Conservation (phyloP, 2,888 invertebrate species). For the Polylopha cassiicola region DNA sequence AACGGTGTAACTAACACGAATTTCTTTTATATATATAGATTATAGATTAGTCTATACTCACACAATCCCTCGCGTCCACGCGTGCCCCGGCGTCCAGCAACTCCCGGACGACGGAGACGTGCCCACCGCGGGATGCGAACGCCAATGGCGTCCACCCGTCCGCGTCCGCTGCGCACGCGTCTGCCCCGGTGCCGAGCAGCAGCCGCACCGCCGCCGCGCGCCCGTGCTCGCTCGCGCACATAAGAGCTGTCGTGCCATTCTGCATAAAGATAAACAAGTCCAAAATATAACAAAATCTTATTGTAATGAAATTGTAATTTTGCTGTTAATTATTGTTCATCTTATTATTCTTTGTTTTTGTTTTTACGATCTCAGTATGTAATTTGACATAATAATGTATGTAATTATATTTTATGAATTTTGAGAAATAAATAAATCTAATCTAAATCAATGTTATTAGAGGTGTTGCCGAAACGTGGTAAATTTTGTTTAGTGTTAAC, state of each 20-base stretch:
- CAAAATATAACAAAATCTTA: slow-evolving; percentile 1
- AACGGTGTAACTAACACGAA: too few species aligned
- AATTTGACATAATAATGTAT: too few species aligned
- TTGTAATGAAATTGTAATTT: slow-evolving; percentile 2
- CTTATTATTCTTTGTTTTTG: too few species aligned
- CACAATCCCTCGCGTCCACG: slow-evolving; percentile 92
- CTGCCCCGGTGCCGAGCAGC: slow-evolving; percentile 92
- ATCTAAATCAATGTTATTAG: too few species aligned
- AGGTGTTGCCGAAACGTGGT: too few species aligned
- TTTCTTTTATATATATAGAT: neutral
- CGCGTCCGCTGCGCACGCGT: slow-evolving; percentile 92
- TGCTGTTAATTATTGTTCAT: too few species aligned
- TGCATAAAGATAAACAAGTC: slow-evolving; percentile 46
- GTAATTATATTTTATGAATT: too few species aligned
- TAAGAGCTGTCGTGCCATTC: slow-evolving; percentile 96
- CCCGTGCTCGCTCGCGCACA: slow-evolving; percentile 92
- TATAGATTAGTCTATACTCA: slow-evolving; percentile 52
- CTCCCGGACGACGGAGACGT: slow-evolving; percentile 86
- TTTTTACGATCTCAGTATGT: too few species aligned
- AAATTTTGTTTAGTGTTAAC: too few species aligned
- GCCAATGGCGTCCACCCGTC: slow-evolving; percentile 96
- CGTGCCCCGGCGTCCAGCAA: slow-evolving; percentile 90
- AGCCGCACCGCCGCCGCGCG: slow-evolving; percentile 89
- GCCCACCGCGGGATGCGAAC: slow-evolving; percentile 93
- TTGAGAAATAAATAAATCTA: too few species aligned